These are phyloP conservation scores for Sebastes flavidus DNA, from an alignment of 2,797 vertebrate species.

Conservation along the genomic window DNA sequence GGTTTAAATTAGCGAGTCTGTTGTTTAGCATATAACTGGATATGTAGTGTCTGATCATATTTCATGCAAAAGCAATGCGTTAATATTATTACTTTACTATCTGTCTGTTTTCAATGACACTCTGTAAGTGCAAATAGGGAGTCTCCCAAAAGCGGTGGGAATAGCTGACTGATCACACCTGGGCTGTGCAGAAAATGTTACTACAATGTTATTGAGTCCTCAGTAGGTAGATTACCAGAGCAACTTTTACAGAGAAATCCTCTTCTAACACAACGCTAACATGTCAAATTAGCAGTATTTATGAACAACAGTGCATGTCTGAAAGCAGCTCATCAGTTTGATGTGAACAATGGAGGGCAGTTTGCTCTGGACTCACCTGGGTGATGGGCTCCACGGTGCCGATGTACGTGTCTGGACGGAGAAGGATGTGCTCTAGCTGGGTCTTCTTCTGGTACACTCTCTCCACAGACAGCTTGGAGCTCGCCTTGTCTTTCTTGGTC, in stretches of 20 bases:
- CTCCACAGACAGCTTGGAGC: slow-evolving; percentile 95
- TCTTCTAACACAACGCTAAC: neutral
- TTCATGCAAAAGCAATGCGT: neutral
- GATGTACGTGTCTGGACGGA: slow-evolving; percentile 97
- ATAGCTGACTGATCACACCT: neutral
- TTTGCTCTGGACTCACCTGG: slow-evolving; percentile 81
- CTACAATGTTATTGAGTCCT: neutral
- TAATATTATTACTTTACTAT: neutral
- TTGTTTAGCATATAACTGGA: neutral
- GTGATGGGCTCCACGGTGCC: slow-evolving; percentile 95
- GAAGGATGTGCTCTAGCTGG: slow-evolving; percentile 97
- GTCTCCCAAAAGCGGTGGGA: neutral
- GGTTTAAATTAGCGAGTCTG: neutral
- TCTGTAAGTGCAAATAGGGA: neutral
- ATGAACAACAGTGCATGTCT: neutral
- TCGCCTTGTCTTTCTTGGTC: slow-evolving; percentile 91
- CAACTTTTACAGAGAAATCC: neutral
- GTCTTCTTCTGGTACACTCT: slow-evolving; percentile 99
- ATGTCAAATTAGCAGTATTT: neutral
- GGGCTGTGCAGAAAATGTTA: neutral
- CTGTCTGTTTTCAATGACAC: neutral
- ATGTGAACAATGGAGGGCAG: neutral
- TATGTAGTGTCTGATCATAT: neutral
- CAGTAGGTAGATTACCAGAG: neutral
- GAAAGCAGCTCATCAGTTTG: neutral